phyloP scores from a whole-genome alignment of 2,888 invertebrate genomes.

The Rotaria macrura region DNA sequence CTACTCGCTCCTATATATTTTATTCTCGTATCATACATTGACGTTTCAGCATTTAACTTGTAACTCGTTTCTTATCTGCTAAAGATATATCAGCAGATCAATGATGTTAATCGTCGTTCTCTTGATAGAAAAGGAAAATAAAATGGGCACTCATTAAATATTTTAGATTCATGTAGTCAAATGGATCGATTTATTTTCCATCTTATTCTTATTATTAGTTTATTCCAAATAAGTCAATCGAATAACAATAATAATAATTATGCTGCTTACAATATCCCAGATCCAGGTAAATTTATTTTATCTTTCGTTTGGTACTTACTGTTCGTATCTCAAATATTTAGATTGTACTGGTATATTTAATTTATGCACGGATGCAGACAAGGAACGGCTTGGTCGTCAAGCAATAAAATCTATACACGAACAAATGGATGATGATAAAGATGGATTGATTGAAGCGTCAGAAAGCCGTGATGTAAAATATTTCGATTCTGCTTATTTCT shows the following conservation, averaged over 20 bases:
- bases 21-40: background rate
- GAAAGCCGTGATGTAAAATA: slow-evolving; percentile 30
- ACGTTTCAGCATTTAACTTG: background rate
- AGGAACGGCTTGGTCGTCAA: slow-evolving; percentile 29
- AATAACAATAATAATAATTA: slow-evolving; percentile 13
- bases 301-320: background rate
- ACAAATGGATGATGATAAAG: slow-evolving; percentile 34
- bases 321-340: background rate
- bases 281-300: slow-evolving; percentile 20
- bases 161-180: background rate
- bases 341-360: slow-evolving; percentile 33
- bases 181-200: background rate
- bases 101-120: background rate
- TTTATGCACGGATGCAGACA: slow-evolving; percentile 31
- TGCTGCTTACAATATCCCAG: slow-evolving; percentile 29
- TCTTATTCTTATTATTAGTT: background rate
- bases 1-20: background rate
- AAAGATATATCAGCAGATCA: background rate
- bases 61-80: background rate
- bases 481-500: background rate
- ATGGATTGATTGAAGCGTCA: slow-evolving; percentile 29
- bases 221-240: background rate
- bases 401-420: slow-evolving; percentile 32
- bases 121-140: background rate
- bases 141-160: background rate